Conservation (phyloP, 2,113 vertebrate species). For the Ranitomeya variabilis region DNA sequence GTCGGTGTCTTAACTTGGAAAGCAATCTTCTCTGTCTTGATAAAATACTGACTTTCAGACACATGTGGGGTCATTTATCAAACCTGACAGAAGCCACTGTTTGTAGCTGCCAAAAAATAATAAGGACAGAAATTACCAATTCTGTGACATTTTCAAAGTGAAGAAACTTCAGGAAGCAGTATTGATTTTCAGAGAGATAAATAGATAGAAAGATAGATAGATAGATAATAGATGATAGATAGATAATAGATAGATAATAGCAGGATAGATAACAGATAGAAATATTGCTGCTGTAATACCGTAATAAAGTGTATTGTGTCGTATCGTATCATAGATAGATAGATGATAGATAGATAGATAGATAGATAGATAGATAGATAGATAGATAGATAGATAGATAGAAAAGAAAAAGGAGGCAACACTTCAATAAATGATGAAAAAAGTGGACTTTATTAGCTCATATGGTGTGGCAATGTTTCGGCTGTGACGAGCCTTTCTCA, state of each 20-base stretch:
- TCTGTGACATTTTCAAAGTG: background rate
- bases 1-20: conserved; percentile 22
- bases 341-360: background rate
- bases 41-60: conserved; percentile 24
- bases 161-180: background rate
- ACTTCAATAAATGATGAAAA: too few relatives aligned
- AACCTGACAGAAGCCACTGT: background rate
- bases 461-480: too few relatives aligned
- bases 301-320: too few relatives aligned
- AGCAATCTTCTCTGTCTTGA: conserved; percentile 17
- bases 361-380: background rate
- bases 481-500: too few relatives aligned
- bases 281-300: too few relatives aligned
- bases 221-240: too few relatives aligned
- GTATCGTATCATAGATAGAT: too few relatives aligned
- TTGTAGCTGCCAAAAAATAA: conserved; percentile 1
- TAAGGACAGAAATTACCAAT: background rate
- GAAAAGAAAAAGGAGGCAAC: too few relatives aligned
- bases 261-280: too few relatives aligned
- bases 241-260: too few relatives aligned
- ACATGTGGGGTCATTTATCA: conserved; percentile 30
- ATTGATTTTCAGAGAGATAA: background rate
- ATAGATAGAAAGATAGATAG: background rate
- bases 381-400: too few relatives aligned
- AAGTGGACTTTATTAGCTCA: too few relatives aligned